Conservation (phyloP, 2,888 invertebrate genomes). For the Andrena bicolor region DNA sequence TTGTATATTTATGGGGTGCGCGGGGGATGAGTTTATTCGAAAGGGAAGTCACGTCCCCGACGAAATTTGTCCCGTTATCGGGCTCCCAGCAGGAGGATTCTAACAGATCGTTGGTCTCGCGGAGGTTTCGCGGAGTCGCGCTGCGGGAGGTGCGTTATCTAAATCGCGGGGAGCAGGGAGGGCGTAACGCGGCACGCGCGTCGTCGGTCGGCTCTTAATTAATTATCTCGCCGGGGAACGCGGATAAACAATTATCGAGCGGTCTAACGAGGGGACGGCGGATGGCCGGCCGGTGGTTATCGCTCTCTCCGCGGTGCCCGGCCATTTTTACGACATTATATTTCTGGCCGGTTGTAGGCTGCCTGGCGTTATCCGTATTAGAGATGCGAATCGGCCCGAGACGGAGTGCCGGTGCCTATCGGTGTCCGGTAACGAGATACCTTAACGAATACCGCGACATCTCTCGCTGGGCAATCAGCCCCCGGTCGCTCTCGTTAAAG, state of each 20-base stretch:
- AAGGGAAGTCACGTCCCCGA: background rate
- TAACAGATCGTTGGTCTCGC: slow-evolving; percentile 31
- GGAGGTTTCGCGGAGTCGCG: slow-evolving; percentile 5
- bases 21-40: background rate
- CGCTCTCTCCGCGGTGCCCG: background rate
- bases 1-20: background rate
- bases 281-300: slow-evolving; percentile 12
- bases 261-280: slow-evolving; percentile 43
- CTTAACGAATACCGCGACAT: slow-evolving; percentile 44
- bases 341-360: background rate
- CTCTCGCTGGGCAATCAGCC: slow-evolving; percentile 34
- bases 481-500: slow-evolving; percentile 38
- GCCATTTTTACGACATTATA: slow-evolving; percentile 15
- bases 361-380: slow-evolving; percentile 9
- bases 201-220: slow-evolving; percentile 55
- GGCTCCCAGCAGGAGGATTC: slow-evolving; percentile 25
- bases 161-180: slow-evolving; percentile 26
- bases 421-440: slow-evolving; percentile 28
- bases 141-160: slow-evolving; percentile 29
- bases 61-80: slow-evolving; percentile 13
- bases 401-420: background rate
- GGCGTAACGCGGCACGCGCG: slow-evolving; percentile 32
- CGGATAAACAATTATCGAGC: slow-evolving; percentile 62
- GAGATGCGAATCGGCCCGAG: slow-evolving; percentile 25
- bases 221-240: slow-evolving; percentile 49